Base-by-base conservation (phyloP, 2,113 vertebrate species). In the Colaptes auratus region DNA sequence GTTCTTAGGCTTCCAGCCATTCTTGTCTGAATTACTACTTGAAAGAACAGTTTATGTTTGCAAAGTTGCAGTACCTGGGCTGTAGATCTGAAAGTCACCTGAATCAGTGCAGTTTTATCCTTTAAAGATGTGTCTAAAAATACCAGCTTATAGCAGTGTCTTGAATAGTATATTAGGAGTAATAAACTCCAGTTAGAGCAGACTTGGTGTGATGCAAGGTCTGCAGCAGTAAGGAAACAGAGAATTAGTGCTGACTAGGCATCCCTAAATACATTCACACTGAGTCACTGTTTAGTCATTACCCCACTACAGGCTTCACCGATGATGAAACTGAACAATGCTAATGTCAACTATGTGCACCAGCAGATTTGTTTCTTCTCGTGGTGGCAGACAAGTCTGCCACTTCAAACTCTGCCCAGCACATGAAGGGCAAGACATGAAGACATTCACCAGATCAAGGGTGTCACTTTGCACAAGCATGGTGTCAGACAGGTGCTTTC, bases 201-300 rank as follows among this genome's bases (percentile, higher is more conserved):
- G 25, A 53, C 44, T 75, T 78, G 52, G 33, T 7, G 12, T 83
- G 73, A 83, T 44, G 61, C 86, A 95, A 95, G 88, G 67, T 48
- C 30, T 81, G 75, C 89, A 81, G 76, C 64, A 80, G 76, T 11
- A 95, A 42, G 79, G 44, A 83, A 91, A 74, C 3, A 88, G 39
- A 74, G 60, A 91, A 92, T 92, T 95, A 93, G 14, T 86, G 95
- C 93, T 88, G 92, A 96, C 88, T 75, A 35, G 61, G 95, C 88
- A 95, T 82, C 73, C 10, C 28, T 90, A 72, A 92, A 78, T 39
- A 83, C 36, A 92, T 60, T 53, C 64, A 63, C 58, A 72, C 80
- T 92, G 90, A 96, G 48, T 94, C 96, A 95, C 48, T 75, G 53
- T 92, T 96, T 61, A 96, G 88, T 96, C 90, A 92, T 65, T 53